A percentile compares a stretch with the other conserved stretches of the same genome.
Evolutionary conservation across 2,113 vertebrate species (phyloP).

Genomic region (Neotragus moschatus): DNA sequence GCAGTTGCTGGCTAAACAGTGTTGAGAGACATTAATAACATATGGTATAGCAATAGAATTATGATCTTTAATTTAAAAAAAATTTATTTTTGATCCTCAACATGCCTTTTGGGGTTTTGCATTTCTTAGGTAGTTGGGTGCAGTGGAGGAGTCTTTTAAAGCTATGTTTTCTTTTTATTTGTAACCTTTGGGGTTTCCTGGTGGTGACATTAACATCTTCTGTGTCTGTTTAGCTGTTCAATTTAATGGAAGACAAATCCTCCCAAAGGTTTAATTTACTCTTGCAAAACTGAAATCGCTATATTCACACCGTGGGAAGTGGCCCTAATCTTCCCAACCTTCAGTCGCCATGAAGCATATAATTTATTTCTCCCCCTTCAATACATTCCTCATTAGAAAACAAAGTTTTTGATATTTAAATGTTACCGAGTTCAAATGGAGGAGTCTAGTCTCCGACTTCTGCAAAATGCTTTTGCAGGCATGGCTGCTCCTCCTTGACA

Average conservation of each 20-base stretch:
- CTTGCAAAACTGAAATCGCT: conserved; percentile 82
- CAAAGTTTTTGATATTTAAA: conserved; percentile 83
- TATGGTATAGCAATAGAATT: conserved; percentile 85
- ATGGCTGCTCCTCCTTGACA: conserved; percentile 67
- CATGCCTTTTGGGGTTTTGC: conserved; percentile 70
- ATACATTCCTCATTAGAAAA: conserved; percentile 80
- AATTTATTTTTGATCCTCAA: conserved; percentile 67
- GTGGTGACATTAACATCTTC: conserved; percentile 81
- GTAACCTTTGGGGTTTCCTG: conserved; percentile 80
- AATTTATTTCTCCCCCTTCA: conserved; percentile 81
- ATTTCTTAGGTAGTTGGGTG: conserved; percentile 69
- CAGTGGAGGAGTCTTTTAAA: conserved; percentile 58
- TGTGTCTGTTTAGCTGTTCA: conserved; percentile 83
- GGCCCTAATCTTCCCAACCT: conserved; percentile 83
- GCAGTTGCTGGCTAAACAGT: conserved; percentile 87
- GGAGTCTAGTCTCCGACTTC: conserved; percentile 49
- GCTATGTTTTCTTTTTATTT: conserved; percentile 63
- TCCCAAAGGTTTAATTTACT: conserved; percentile 85
- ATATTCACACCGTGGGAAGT: conserved; percentile 81
- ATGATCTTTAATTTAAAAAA: conserved; percentile 80
- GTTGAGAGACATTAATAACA: conserved; percentile 90
- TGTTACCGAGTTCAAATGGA: conserved; percentile 77
- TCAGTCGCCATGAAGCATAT: conserved; percentile 82
- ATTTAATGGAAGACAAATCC: conserved; percentile 85
- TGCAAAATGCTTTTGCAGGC: conserved; percentile 66